phyloP scores from a whole-genome alignment of 2,113 vertebrate genomes.

The Chionodraco myersi region DNA sequence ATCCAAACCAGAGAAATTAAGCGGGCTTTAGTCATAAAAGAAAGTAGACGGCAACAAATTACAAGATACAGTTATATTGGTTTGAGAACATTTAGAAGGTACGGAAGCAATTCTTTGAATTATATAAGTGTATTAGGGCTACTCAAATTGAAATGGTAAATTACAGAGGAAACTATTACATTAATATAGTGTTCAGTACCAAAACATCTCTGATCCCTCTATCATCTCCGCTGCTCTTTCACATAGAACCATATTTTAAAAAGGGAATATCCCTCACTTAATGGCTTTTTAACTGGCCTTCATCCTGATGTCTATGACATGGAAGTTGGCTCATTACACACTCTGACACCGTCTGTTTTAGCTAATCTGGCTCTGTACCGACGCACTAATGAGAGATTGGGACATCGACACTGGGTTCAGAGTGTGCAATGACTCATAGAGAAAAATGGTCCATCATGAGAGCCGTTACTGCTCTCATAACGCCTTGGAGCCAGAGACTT shows the following conservation, averaged over 20 bases:
- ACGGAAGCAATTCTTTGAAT: conserved; percentile 6
- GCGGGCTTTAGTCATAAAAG: background rate
- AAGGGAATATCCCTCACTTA: conserved; percentile 28
- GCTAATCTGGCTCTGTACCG: conserved; percentile 57
- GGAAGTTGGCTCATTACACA: conserved; percentile 17
- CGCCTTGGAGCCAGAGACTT: conserved; percentile 67
- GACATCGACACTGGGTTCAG: conserved; percentile 50
- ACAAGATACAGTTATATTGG: background rate
- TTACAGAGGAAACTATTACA: conserved; percentile 43
- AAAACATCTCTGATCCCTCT: conserved; percentile 1
- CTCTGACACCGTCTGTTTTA: conserved; percentile 63
- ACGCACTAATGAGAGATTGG: conserved; percentile 59
- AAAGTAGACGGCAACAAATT: conserved; percentile 22
- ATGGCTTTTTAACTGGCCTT: conserved; percentile 39
- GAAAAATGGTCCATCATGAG: conserved; percentile 69
- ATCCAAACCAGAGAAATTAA: background rate
- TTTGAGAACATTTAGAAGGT: background rate
- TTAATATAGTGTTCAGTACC: conserved; percentile 31
- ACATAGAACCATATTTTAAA: conserved; percentile 22
- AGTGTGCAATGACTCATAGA: conserved; percentile 64
- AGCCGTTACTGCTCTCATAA: conserved; percentile 64
- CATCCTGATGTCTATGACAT: conserved; percentile 32
- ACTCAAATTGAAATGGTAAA: conserved; percentile 48
- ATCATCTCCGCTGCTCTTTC: conserved; percentile 33
- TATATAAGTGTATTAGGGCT: conserved; percentile 15